These are phyloP conservation scores for Nannospalax galili DNA, from an alignment of 2,113 vertebrate genomes.

Conservation along the genomic window DNA sequence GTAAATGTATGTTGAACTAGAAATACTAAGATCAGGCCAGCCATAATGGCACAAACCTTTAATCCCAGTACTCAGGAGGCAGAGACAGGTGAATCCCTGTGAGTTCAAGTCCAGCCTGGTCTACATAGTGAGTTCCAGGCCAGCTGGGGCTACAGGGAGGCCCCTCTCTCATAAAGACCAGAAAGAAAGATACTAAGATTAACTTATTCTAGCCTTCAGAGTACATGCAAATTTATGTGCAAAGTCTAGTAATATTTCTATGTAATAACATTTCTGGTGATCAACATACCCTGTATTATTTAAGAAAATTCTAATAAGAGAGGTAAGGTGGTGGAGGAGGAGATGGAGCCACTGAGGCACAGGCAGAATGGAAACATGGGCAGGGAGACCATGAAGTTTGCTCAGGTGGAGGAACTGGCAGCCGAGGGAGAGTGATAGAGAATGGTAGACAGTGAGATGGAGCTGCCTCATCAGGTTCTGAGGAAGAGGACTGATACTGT, in stretches of 20 bases:
- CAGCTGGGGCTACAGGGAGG: too few relatives aligned
- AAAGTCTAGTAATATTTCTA: not conserved
- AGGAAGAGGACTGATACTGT: too few relatives aligned
- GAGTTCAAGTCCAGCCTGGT: too few relatives aligned
- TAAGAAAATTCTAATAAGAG: not conserved
- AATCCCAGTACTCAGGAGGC: too few relatives aligned
- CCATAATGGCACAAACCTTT: too few relatives aligned
- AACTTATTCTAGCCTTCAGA: not conserved
- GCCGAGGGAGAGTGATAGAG: not conserved
- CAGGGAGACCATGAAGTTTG: not conserved
- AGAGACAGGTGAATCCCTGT: too few relatives aligned
- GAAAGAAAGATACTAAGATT: too few relatives aligned
- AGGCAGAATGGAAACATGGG: not conserved
- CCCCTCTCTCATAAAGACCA: too few relatives aligned
- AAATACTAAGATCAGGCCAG: not conserved
- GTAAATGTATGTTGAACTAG: not conserved
- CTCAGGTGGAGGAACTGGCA: not conserved
- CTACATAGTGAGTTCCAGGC: too few relatives aligned
- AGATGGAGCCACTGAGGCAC: not conserved
- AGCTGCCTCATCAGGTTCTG: too few relatives aligned
- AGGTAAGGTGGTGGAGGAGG: fast-evolving
- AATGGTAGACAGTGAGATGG: not conserved
- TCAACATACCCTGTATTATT: fast-evolving
- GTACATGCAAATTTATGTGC: not conserved
- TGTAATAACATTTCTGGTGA: not conserved